Conservation (phyloP, 1,140 invertebrate species). For the Drosophila arawakana region DNA sequence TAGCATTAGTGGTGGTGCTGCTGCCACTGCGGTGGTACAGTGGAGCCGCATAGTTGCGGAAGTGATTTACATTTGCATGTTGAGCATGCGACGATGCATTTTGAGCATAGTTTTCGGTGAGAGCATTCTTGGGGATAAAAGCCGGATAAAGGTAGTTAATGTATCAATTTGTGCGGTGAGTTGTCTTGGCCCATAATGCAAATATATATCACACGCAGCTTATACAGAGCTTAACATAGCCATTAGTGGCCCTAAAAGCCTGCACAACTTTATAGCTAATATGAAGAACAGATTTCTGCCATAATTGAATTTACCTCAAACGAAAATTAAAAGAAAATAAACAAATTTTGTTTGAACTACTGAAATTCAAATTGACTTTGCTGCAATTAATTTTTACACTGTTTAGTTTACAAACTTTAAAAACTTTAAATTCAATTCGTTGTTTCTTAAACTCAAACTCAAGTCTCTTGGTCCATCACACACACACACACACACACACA, state of each 20-base stretch:
- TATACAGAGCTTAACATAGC: constrained; percentile 19
- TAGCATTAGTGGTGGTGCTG: constrained; percentile 33
- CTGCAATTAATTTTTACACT: constrained; percentile 29
- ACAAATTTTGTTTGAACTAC: background rate
- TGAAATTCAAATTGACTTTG: background rate
- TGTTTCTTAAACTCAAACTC: background rate
- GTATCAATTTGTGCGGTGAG: constrained; percentile 63
- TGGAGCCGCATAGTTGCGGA: constrained; percentile 45
- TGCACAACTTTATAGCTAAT: background rate
- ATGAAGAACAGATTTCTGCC: background rate
- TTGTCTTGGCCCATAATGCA: constrained; percentile 11
- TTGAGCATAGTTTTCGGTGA: constrained; percentile 72
- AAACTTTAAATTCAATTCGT: constrained; percentile 3
- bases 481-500: constrained; percentile 4
- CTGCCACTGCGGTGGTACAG: constrained; percentile 18
- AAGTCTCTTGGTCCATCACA: constrained; percentile 3
- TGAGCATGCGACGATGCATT: constrained; percentile 68
- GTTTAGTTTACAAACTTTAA: constrained; percentile 23
- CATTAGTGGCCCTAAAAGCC: constrained; percentile 9
- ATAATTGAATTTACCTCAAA: background rate
- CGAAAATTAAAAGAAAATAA: too few species aligned
- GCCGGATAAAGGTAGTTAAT: constrained; percentile 81
- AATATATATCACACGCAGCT: constrained; percentile 29
- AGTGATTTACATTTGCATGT: constrained; percentile 81
- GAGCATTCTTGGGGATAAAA: constrained; percentile 61